Conservation (phyloP, 2,113 vertebrate species). For the Sus scrofa region DNA sequence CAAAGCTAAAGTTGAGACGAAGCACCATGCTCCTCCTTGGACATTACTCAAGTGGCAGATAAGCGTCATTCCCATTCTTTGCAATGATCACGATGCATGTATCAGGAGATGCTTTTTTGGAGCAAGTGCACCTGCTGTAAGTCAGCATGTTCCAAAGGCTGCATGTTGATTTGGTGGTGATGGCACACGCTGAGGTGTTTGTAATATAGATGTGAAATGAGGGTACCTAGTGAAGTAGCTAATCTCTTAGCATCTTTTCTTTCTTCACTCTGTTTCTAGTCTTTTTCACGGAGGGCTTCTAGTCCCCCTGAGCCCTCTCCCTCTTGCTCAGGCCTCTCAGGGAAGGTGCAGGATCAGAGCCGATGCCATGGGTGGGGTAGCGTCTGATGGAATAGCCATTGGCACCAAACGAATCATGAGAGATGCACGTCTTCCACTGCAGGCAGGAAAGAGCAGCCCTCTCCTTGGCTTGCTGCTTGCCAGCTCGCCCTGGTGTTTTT, state of each 20-base stretch:
- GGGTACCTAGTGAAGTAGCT: neutral
- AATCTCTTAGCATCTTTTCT: neutral
- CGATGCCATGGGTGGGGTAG: rapidly evolving
- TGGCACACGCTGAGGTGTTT: neutral
- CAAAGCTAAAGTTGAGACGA: neutral
- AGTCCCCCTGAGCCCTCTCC: neutral
- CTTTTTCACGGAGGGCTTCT: neutral
- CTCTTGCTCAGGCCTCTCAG: neutral
- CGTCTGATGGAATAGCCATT: rapidly evolving
- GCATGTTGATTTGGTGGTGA: neutral
- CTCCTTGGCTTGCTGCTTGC: neutral
- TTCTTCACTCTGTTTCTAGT: neutral
- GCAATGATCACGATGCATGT: neutral
- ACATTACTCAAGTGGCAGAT: neutral
- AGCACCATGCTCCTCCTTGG: neutral
- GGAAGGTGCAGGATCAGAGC: neutral
- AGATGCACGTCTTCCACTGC: rapidly evolving
- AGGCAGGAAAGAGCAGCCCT: neutral
- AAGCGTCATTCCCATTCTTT: neutral
- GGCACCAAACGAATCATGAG: rapidly evolving
- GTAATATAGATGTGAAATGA: neutral
- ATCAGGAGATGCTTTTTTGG: neutral
- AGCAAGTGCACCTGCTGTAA: too few relatives aligned
- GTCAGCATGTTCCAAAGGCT: rapidly evolving
- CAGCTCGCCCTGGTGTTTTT: slow-evolving; percentile 61